A percentile compares a stretch with the other conserved stretches of the same genome.
Evolutionary conservation across 2,797 vertebrate genomes (phyloP).

Genomic region (Agapornis canus): DNA sequence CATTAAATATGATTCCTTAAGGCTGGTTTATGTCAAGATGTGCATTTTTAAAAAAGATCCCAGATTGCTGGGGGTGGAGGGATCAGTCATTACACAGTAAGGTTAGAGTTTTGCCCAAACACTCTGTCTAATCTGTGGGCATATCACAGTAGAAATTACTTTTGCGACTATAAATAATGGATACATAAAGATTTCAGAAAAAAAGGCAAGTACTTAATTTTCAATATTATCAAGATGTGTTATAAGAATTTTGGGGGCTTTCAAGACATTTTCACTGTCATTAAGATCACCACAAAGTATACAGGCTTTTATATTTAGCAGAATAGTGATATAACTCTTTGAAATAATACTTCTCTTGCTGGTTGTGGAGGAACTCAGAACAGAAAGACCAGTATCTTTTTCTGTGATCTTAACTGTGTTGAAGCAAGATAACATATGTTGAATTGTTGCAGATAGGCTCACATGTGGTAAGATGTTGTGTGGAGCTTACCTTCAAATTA

Average conservation of each 20-base stretch:
- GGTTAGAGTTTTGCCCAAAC: background rate
- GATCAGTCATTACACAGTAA: accelerated
- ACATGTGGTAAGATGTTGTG: background rate
- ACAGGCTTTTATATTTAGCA: background rate
- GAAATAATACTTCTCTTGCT: background rate
- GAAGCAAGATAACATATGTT: background rate
- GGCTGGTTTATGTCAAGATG: background rate
- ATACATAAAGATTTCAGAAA: background rate
- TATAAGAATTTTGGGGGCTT: background rate
- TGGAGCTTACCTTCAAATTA: accelerated
- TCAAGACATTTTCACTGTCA: background rate
- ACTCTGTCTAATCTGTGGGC: background rate
- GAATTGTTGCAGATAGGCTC: background rate
- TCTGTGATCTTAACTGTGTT: background rate
- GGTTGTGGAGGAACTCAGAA: background rate
- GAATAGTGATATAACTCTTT: background rate
- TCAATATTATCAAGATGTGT: background rate
- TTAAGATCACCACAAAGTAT: background rate
- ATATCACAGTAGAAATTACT: background rate
- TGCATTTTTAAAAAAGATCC: background rate
- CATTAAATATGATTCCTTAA: background rate
- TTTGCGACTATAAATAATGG: background rate
- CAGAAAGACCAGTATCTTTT: background rate
- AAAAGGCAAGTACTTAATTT: background rate
- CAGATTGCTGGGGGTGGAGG: accelerated